Evolutionary conservation across 2,797 vertebrate species (phyloP), one percentile per base, ranked within the genome.

Genomic region (Lophius americanus): DNA sequence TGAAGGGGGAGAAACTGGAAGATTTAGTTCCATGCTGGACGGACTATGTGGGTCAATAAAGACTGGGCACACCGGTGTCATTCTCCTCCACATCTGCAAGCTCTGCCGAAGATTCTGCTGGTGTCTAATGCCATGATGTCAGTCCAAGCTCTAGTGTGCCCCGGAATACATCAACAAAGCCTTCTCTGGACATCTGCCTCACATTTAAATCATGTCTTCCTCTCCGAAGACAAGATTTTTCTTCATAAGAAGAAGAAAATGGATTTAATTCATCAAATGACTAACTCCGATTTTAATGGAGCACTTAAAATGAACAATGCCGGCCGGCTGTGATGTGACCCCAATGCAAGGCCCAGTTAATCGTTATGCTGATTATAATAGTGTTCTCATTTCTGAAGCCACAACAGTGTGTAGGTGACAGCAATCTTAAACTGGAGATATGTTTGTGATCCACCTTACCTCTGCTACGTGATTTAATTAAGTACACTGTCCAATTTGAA

Each of bases 41-140:
- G 23, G 23, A 23, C 23, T 23, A 46, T 89, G 37, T 92, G 90
- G 91, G 70, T 50, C 13, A 82, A 79, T 63, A 87, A 85, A 50
- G 78, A 76, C 35, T 44, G 66, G 46, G 53, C 60, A 5, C 70
- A 73, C 11, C 79, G 71, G 36, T 46, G 39, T 9, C 92, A 92
- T 38, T 90, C 90, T 57, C 91, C 89, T 32, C 87, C 90, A 11
- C 82, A 76, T 51, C 85, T 90, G 13, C 82, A 88, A 68, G 78
- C 86, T n/a, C 70, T 92, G 51, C 73, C 91, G 4, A 86, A 86
- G 76, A 83, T 91, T 1, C 75, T 87, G 42, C 74, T 89, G 75
- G 60, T 88, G 64, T 87, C 87, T 70, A 57, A 39, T 42, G 68
- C 81, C 72, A 74, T 50, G 33, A 60, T 60, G 58, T 81, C 81